phyloP scores from a whole-genome alignment of 1,140 invertebrate genomes.

The Formica exsecta region DNA sequence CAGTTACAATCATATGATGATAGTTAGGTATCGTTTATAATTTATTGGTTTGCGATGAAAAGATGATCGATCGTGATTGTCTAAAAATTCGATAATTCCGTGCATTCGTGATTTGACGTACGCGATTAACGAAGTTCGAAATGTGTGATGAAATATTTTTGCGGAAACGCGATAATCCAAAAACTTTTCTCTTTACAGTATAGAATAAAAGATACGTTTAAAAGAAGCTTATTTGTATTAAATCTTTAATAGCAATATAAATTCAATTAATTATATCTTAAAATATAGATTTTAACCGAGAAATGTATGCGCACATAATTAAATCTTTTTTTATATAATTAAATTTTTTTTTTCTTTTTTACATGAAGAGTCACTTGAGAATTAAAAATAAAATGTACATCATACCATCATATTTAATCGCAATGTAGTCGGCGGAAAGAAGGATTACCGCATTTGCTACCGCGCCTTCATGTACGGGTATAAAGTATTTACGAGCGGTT shows the following conservation, averaged over 20 bases:
- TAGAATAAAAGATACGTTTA: not conserved
- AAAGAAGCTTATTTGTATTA: not conserved
- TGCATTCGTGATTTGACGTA: conserved; percentile 21
- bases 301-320: too few relatives aligned
- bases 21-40: conserved; percentile 37
- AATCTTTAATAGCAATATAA: conserved; percentile 10
- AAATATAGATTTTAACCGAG: too few relatives aligned
- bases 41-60: conserved; percentile 16
- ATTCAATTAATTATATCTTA: not conserved
- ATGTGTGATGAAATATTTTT: conserved; percentile 21
- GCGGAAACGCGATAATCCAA: not conserved
- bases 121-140: conserved; percentile 11
- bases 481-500: conserved; percentile 45
- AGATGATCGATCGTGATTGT: conserved; percentile 33
- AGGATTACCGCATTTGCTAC: conserved; percentile 23
- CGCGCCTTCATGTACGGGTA: conserved; percentile 16
- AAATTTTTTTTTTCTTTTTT: too few relatives aligned
- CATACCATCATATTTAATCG: conserved; percentile 34
- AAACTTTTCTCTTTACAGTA: not conserved
- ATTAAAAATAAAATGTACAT: not conserved
- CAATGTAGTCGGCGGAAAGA: not conserved
- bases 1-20: too few relatives aligned
- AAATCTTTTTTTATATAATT: too few relatives aligned
- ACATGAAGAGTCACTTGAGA: not conserved
- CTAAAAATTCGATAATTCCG: conserved; percentile 13